Base-by-base conservation (phyloP, 2,797 vertebrate species). In the Myotis daubentonii region DNA sequence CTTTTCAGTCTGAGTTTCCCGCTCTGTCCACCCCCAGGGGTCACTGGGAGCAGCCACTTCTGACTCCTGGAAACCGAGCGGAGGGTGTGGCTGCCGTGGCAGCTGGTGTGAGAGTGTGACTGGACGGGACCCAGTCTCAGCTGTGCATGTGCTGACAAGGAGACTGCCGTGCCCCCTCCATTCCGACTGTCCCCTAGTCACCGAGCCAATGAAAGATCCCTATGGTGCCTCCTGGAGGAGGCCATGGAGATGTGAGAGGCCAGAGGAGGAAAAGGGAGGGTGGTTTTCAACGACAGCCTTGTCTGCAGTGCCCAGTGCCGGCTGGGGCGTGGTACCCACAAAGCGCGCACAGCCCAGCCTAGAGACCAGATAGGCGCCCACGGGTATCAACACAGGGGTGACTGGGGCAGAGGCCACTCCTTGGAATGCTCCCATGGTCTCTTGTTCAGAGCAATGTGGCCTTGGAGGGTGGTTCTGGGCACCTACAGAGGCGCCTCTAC, bases 31-130 rank as follows among this genome's bases (percentile, higher is more conserved):
- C 41, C 79, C 16, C 38, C 33, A 49, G 87, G 71, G 75, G 66
- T 23, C 95, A 57, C 89, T 74, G 71, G 86, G 78, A 60, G 96
- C 60, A 72, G 71, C 80, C 80, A 68, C 79, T 94, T 78, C 17
- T n/a, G 75, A 89, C 47, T 93, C 70, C 20, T 84, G 78, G 74
- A 95, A 79, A 28, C 82, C 4, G 49, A 91, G 44, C 51, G 20
- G 60, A 94, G 85, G 85, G 72, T 53, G 88, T 92, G 94, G 90
- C 20, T 90, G 49, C n/a, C 2, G 68, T 12, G 28, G 89, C 83
- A 94, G 93, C 93, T 76, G 96, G 87, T 57, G 28, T 83, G 15
- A 19, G 89, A 85, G 75, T 82, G 86, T 23, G 82, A 68, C 81
- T 72, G 36, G 68, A 92, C 0, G 3, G 78, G 41, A 23, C 15